Evolutionary conservation across 2,797 vertebrate genomes (phyloP), one percentile per base, ranked within the genome.

Genomic region (Mustela erminea): DNA sequence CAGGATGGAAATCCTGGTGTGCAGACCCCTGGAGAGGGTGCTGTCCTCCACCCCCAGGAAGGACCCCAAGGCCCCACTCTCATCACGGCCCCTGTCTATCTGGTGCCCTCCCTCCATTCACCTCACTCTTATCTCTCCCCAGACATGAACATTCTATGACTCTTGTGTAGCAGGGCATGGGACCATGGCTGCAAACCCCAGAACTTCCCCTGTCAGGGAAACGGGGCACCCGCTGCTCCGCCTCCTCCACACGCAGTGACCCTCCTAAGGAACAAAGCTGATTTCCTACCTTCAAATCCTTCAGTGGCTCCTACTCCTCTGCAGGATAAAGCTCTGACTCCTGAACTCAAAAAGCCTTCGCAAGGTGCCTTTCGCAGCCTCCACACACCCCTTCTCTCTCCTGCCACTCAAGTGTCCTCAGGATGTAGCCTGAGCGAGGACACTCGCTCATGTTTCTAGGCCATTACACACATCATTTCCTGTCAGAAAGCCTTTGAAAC

Each of bases 401-500:
- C 64, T 77, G 58, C 80, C 80, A 23, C 7, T 58, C n/a, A 32
- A 81, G 83, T 5, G 0, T 38, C 43, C 68, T 80, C 35, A 52
- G 43, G 75, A 87, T n/a, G 7, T 5, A 91, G 38, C 25, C 60
- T 38, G 38, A 38, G 38, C 38, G 38, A 38, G 38, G 38, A 87
- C 12, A 52, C 17, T 58, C 11, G 18, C 75, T 49, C 25, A 17
- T 46, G 88, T 70, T 87, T 92, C 62, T 86, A 87, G 81, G 92
- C 23, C 87, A 88, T 23, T 23, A 23, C 17, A 72, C 29, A n/a
- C 18, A 35, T 7, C 23, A 72, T 38, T 96, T 95, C 87, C 89
- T 84, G 46, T 29, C 64, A 92, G 68, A 81, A 91, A 77, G 54
- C 74, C 60, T 90, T 87, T 94, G 41, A 89, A 96, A 95, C 49